phyloP scores from a whole-genome alignment of 1,140 invertebrate species.

The Bombus sylvicola region DNA sequence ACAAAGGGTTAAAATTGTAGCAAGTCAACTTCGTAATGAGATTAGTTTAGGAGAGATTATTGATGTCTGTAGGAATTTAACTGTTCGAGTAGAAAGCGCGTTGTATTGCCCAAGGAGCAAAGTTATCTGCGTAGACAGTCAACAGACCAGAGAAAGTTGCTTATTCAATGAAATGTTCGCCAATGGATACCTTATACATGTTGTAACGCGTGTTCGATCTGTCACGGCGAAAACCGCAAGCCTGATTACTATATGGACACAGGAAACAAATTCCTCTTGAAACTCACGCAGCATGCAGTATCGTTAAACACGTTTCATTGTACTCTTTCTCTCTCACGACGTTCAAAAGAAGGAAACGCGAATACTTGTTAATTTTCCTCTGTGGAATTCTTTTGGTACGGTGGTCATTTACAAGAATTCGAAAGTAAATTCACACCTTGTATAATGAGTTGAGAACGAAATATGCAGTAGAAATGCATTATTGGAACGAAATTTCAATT shows the following conservation, averaged over 20 bases:
- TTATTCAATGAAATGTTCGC: slow-evolving; percentile 7
- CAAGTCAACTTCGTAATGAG: not conserved
- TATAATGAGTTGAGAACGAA: no score
- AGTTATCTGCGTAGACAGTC: slow-evolving; percentile 1
- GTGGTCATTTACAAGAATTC: not conserved
- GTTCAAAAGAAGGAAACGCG: not conserved
- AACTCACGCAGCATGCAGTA: not conserved
- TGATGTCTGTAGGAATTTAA: not conserved
- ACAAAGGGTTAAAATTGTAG: not conserved
- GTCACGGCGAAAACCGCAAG: slow-evolving; percentile 15
- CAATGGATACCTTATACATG: not conserved
- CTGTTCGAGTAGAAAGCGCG: not conserved
- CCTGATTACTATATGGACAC: not conserved
- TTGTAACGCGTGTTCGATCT: slow-evolving; percentile 10
- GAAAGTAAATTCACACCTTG: not conserved
- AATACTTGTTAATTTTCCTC: not conserved
- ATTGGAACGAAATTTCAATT: no score
- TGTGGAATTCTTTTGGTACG: not conserved
- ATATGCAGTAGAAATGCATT: no score
- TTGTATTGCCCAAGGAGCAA: not conserved
- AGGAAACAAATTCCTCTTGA: slow-evolving; percentile 12
- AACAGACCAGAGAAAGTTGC: slow-evolving; percentile 33
- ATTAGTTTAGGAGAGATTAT: not conserved
- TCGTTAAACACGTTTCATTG: slow-evolving; percentile 7
- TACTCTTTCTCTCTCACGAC: not conserved